phyloP scores from a whole-genome alignment of 2,113 vertebrate genomes.

The Oreochromis aureus region DNA sequence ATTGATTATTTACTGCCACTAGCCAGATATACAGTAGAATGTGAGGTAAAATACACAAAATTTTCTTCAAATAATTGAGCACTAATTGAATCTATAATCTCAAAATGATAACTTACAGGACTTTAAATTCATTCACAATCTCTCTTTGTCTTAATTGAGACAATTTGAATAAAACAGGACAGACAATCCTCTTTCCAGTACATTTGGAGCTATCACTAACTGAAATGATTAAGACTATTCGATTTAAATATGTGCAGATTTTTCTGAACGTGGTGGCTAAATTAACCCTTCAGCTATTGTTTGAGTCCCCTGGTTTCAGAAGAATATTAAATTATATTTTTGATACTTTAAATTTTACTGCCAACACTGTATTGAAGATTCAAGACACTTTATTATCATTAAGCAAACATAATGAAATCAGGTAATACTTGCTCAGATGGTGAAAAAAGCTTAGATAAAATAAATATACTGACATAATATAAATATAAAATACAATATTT shows the following conservation, averaged over 20 bases:
- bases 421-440: not conserved
- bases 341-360: not conserved
- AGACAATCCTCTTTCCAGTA: not conserved
- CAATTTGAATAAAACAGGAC: not conserved
- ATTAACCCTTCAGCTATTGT: not conserved
- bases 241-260: constrained; percentile 2
- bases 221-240: not conserved
- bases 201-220: not conserved
- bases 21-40: not conserved
- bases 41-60: not conserved
- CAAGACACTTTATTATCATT: not conserved
- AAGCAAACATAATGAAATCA: not conserved
- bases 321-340: constrained; percentile 29
- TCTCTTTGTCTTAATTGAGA: not conserved
- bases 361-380: not conserved
- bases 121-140: not conserved
- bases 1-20: not conserved
- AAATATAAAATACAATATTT: not conserved
- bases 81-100: not conserved
- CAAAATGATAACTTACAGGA: not conserved
- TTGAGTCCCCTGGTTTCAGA: constrained; percentile 18
- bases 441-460: not conserved
- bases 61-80: not conserved
- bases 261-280: not conserved
- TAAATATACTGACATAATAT: not conserved